A percentile compares a stretch with the other conserved stretches of the same genome.
phyloP scores from a whole-genome alignment of 1,140 invertebrate species.

The Euschistus heros region DNA sequence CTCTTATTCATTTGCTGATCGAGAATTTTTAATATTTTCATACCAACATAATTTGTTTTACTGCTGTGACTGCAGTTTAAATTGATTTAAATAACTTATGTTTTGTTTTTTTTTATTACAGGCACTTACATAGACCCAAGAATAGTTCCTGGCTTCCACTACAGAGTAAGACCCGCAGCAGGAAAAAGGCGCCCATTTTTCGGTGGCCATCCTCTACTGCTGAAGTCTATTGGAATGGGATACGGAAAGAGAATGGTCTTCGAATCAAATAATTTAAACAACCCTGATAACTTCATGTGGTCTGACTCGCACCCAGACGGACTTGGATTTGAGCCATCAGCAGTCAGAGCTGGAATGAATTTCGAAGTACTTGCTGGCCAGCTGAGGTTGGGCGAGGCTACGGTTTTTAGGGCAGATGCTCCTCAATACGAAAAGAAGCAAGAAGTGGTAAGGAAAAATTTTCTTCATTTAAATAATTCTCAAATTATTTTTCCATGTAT shows the following conservation, averaged over 20 bases:
- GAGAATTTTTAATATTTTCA: no score
- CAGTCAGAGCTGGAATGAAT: conserved; percentile 50
- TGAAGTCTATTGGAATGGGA: conserved; percentile 58
- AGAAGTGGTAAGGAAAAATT: conserved; percentile 38
- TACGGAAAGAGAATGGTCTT: conserved; percentile 68
- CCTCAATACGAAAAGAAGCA: conserved; percentile 50
- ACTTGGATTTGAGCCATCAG: conserved; percentile 53
- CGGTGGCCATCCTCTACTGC: conserved; percentile 46
- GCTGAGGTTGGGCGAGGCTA: conserved; percentile 47
- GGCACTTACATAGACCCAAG: conserved; percentile 63
- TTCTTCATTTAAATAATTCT: neutral
- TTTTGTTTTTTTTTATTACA: conserved; percentile 38
- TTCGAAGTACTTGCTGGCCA: conserved; percentile 49
- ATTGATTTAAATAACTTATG: no score
- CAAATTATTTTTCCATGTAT: no score
- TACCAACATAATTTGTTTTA: no score
- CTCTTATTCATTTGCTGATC: no score
- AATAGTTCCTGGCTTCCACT: conserved; percentile 60
- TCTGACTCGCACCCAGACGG: conserved; percentile 66
- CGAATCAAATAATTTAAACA: conserved; percentile 41
- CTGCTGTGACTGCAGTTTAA: no score
- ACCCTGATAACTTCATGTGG: conserved; percentile 61
- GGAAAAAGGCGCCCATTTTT: conserved; percentile 47
- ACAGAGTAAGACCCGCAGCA: conserved; percentile 53
- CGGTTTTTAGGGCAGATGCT: conserved; percentile 49